phyloP scores from a whole-genome alignment of 2,888 invertebrate genomes.

The Zonitis immaculata region DNA sequence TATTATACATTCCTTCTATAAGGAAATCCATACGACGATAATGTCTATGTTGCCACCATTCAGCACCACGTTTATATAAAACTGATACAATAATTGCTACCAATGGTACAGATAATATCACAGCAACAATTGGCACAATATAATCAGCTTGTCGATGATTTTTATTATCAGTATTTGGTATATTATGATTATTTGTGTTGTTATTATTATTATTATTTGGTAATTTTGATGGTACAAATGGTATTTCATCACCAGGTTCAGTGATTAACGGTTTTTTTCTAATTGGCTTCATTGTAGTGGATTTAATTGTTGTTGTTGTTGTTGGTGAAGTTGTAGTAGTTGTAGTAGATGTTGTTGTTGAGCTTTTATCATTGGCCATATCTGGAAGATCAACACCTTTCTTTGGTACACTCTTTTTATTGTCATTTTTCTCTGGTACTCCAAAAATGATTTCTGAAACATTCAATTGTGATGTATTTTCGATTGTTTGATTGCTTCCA shows the following conservation, averaged over 20 bases:
- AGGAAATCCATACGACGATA: slow-evolving; percentile 85
- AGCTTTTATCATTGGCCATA: no score
- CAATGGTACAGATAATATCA: slow-evolving; percentile 70
- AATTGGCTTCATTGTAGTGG: slow-evolving; percentile 4
- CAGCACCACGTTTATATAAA: slow-evolving; percentile 65
- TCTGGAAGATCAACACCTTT: slow-evolving; percentile 33
- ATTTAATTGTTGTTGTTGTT: slow-evolving; percentile 37
- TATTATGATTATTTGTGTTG: slow-evolving; percentile 9
- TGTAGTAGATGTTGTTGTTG: slow-evolving; percentile 4
- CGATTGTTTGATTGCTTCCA: no score
- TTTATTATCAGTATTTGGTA: slow-evolving; percentile 38
- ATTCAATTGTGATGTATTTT: no score
- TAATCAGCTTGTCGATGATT: slow-evolving; percentile 53
- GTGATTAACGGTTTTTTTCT: slow-evolving; percentile 21
- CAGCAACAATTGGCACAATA: slow-evolving; percentile 69
- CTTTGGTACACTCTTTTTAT: slow-evolving; percentile 32
- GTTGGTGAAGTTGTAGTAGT: slow-evolving; percentile 23
- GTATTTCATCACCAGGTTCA: slow-evolving; percentile 18
- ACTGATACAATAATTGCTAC: slow-evolving; percentile 64
- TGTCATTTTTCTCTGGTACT: slow-evolving; percentile 25
- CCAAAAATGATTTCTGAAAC: not conserved
- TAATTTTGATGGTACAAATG: not conserved
- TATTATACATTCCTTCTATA: slow-evolving; percentile 86
- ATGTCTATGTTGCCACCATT: slow-evolving; percentile 82
- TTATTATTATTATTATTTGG: not conserved